Conservation (phyloP, 2,888 invertebrate genomes). For the Macaria notata region DNA sequence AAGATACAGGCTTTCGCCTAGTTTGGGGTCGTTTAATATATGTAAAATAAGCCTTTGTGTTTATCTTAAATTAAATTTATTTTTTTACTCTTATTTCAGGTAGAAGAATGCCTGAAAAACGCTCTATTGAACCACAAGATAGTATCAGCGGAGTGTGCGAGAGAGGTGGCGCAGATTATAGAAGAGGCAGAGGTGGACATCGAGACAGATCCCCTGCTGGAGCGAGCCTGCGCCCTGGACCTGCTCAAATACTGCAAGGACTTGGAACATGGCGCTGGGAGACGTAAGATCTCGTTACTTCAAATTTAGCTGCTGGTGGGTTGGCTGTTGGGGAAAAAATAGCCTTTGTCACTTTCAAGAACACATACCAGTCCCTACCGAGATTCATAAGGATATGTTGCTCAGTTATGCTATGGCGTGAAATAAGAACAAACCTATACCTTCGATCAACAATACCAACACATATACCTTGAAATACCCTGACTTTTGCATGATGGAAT, state of each 20-base stretch:
- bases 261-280: constrained; percentile 93
- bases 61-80: not conserved
- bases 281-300: constrained; percentile 84
- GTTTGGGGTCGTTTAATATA: no score
- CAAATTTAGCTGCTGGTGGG: no score
- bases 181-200: constrained; percentile 96
- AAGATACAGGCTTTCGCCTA: no score
- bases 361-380: no score
- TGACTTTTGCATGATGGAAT: no score
- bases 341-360: no score
- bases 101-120: constrained; percentile 96
- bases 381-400: no score
- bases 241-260: constrained; percentile 90
- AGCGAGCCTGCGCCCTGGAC: constrained; percentile 94
- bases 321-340: no score
- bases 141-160: constrained; percentile 88
- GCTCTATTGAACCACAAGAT: constrained; percentile 89
- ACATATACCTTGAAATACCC: no score
- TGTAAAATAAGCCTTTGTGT: not conserved
- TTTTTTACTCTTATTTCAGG: constrained; percentile 52
- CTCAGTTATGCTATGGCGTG: no score
- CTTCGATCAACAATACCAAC: no score
- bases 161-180: constrained; percentile 94
- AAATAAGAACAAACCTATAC: no score
- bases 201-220: constrained; percentile 95